Conservation (phyloP, 2,888 invertebrate genomes). For the Megamerina dolium region DNA sequence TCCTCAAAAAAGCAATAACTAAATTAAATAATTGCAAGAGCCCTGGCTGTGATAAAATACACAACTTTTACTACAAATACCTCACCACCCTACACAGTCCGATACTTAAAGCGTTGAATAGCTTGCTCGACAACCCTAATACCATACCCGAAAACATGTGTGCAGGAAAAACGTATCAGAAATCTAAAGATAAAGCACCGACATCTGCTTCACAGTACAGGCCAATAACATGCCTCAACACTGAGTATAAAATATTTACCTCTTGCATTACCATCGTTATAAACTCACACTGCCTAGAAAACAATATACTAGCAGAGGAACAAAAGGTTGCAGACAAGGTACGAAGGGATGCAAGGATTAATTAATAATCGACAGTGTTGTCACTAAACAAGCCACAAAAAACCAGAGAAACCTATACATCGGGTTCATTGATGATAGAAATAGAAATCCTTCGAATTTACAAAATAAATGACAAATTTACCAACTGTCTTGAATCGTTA, state of each 20-base stretch:
- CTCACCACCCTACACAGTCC: not conserved
- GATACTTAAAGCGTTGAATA: not conserved
- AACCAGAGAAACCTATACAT: too few relatives aligned
- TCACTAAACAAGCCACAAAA: constrained; percentile 2
- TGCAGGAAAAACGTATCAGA: constrained; percentile 5
- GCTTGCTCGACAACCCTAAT: not conserved
- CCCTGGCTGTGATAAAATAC: constrained; percentile 2
- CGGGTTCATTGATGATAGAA: too few relatives aligned
- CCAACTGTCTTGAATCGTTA: too few relatives aligned
- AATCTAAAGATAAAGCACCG: not conserved
- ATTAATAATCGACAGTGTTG: constrained; percentile 7
- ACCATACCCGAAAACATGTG: too few relatives aligned
- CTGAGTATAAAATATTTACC: constrained; percentile 9
- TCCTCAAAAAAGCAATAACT: too few relatives aligned
- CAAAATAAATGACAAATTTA: too few relatives aligned
- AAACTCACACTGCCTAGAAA: constrained; percentile 1
- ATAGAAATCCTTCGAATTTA: too few relatives aligned
- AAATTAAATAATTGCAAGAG: not conserved
- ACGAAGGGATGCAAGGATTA: constrained; percentile 13
- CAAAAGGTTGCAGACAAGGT: constrained; percentile 10
- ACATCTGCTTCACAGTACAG: too few relatives aligned
- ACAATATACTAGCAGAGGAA: constrained; percentile 6
- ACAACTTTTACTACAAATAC: not conserved
- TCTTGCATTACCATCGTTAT: constrained; percentile 4
- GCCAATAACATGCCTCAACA: constrained; percentile 14